Evolutionary conservation across 2,797 vertebrate genomes (phyloP).

Genomic region (Moxostoma hubbsi): DNA sequence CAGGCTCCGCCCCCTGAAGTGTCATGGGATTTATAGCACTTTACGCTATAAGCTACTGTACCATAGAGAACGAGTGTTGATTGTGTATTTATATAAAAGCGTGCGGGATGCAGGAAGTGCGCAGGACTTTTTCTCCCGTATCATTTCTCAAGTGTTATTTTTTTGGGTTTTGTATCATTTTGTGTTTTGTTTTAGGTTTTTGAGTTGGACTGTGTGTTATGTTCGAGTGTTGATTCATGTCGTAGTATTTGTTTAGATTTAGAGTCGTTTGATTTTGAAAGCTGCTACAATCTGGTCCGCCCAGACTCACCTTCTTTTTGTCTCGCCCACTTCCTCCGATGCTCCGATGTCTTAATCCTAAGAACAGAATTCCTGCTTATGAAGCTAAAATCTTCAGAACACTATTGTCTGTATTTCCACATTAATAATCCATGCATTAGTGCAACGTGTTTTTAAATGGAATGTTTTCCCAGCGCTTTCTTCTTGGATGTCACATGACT

Average conservation of each 20-base stretch:
- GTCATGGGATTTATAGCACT: conserved; percentile 57
- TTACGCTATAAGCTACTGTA: conserved; percentile 59
- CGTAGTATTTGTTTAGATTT: conserved; percentile 50
- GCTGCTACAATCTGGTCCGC: conserved; percentile 67
- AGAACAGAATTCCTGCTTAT: conserved; percentile 15
- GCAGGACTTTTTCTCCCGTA: conserved; percentile 49
- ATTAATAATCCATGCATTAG: neutral
- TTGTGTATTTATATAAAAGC: conserved; percentile 53
- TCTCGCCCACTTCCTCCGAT: neutral
- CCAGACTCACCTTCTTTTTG: neutral
- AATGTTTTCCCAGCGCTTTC: neutral
- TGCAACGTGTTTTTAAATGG: neutral
- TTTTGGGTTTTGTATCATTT: conserved; percentile 35
- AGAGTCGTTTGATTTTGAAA: conserved; percentile 58
- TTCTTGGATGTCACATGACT: neutral
- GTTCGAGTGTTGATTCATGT: conserved; percentile 43
- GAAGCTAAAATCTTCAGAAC: conserved; percentile 7
- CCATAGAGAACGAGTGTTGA: conserved; percentile 62
- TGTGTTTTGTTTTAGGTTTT: conserved; percentile 19
- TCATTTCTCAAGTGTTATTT: conserved; percentile 36
- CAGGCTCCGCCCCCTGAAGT: conserved; percentile 43
- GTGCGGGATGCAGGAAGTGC: conserved; percentile 27
- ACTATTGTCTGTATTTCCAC: conserved; percentile 9
- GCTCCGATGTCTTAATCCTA: neutral
- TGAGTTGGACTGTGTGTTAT: conserved; percentile 25